phyloP scores from a whole-genome alignment of 2,888 invertebrate genomes.

The Kryphioiulus occultus region DNA sequence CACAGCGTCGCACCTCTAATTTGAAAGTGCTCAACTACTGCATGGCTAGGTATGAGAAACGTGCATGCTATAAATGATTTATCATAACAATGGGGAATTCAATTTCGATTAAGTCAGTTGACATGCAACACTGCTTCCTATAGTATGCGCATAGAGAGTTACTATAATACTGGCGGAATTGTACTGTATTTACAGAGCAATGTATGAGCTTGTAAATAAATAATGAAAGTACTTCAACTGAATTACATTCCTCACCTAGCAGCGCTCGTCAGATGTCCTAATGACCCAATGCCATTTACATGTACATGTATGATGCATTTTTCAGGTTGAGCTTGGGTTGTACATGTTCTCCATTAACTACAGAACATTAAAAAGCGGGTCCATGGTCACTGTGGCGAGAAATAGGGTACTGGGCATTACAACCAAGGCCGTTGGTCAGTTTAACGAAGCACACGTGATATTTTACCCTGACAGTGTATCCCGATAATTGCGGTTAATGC shows the following conservation, averaged over 20 bases:
- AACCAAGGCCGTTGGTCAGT: no score
- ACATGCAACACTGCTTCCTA: background rate
- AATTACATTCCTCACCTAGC: background rate
- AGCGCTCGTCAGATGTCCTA: background rate
- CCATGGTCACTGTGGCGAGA: no score
- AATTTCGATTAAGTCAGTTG: background rate
- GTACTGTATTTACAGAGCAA: background rate
- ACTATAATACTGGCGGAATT: background rate
- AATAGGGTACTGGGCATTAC: no score
- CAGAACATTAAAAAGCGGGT: no score
- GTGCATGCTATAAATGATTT: background rate
- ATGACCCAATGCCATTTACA: background rate
- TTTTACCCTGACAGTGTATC: no score
- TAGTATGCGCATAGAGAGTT: background rate
- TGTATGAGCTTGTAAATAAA: background rate
- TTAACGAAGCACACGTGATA: no score
- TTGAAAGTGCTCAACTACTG: background rate
- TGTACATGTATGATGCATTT: no score
- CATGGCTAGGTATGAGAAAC: background rate
- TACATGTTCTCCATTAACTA: no score
- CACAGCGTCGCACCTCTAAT: background rate
- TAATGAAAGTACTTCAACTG: background rate
- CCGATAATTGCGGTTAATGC: no score
- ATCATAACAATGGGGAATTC: background rate
- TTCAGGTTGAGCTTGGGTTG: background rate